Evolutionary conservation across 2,797 vertebrate genomes (phyloP).

Genomic region (Mormyrus proboscirostris): DNA sequence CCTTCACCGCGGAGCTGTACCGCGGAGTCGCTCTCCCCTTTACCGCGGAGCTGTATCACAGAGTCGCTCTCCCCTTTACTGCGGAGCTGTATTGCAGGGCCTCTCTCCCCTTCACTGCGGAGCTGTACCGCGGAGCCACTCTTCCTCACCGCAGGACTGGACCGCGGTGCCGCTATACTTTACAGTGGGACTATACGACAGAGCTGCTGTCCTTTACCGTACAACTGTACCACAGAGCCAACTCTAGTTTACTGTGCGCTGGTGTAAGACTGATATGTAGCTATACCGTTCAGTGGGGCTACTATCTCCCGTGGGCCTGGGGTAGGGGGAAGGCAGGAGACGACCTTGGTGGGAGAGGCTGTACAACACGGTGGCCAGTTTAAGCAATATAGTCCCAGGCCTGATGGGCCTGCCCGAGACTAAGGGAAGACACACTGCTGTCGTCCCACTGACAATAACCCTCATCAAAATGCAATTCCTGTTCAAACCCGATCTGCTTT

Average conservation of each 20-base stretch:
- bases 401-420: neutral
- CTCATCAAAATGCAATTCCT: neutral
- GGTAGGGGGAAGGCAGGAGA: neutral
- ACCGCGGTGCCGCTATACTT: neutral
- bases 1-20: too few relatives aligned
- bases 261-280: neutral
- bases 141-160: too few relatives aligned
- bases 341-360: neutral
- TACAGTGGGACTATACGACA: neutral
- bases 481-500: neutral
- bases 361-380: neutral
- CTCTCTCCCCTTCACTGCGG: neutral
- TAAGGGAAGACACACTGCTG: neutral
- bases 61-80: too few relatives aligned
- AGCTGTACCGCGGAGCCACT: too few relatives aligned
- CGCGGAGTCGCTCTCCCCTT: too few relatives aligned
- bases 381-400: neutral
- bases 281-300: neutral
- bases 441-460: neutral
- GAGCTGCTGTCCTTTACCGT: neutral
- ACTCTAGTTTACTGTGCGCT: neutral
- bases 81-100: too few relatives aligned
- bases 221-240: neutral
- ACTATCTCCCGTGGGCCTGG: neutral
- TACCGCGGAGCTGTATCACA: too few relatives aligned